Percentiles rank a stretch among this genome's conserved stretches.
These are phyloP conservation scores for Lophura swinhoii DNA, from an alignment of 2,797 vertebrate genomes.

Conservation along the genomic window DNA sequence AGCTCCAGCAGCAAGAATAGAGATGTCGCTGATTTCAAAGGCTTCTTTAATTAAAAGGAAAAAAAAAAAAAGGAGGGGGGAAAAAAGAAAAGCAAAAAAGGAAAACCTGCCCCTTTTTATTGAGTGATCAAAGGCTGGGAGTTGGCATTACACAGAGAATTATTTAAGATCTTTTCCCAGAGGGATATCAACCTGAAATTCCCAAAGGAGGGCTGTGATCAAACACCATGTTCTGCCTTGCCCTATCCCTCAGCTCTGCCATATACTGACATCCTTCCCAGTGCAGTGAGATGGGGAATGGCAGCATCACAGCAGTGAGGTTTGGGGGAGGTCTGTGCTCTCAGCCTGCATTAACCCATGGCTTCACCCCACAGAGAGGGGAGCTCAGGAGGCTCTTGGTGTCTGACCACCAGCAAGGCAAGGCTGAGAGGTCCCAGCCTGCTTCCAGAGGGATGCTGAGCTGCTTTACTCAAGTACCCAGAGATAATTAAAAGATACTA, in stretches of 20 bases:
- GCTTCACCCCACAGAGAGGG: not conserved
- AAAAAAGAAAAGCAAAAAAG: not conserved
- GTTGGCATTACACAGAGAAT: constrained; percentile 64
- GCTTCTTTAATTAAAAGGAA: not conserved
- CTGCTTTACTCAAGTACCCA: too few species aligned
- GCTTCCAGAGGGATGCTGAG: not conserved
- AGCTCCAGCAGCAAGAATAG: not conserved
- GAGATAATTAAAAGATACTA: not conserved
- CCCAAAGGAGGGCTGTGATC: constrained; percentile 46
- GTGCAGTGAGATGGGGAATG: not conserved
- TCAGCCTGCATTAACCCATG: not conserved
- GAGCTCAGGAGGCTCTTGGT: not conserved
- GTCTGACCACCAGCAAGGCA: not conserved
- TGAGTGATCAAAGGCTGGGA: constrained; percentile 59
- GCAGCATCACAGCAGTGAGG: not conserved
- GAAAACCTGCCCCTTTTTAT: constrained; percentile 14
- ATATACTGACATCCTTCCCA: not conserved
- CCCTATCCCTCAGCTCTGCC: not conserved
- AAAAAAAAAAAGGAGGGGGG: not conserved
- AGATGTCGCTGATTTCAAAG: constrained; percentile 16
- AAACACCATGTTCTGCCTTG: constrained; percentile 21
- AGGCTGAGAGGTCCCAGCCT: not conserved
- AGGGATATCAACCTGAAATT: constrained; percentile 43
- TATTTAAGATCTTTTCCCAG: constrained; percentile 46
- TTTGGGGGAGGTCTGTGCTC: not conserved